These are phyloP conservation scores for Seriola aureovittata DNA, from an alignment of 2,113 vertebrate genomes.

Conservation along the genomic window DNA sequence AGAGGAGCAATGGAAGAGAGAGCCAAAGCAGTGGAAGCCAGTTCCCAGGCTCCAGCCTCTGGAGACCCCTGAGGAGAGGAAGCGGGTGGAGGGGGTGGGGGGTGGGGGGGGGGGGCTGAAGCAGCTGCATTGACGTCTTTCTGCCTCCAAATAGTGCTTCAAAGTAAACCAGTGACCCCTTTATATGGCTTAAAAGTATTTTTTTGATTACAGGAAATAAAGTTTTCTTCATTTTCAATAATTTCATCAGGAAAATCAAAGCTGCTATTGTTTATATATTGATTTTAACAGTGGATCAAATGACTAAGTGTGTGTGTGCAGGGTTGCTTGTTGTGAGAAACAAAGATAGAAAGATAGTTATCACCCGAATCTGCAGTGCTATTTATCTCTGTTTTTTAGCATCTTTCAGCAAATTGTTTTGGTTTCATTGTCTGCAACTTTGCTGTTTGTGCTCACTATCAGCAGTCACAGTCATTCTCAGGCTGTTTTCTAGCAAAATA, in stretches of 20 bases:
- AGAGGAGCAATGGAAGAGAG: constrained; percentile 40
- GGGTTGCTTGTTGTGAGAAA: not conserved
- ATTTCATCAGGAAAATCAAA: constrained; percentile 12
- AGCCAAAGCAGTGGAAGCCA: constrained; percentile 60
- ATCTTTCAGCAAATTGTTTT: no score
- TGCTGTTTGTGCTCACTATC: not conserved
- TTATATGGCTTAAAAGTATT: constrained; percentile 14
- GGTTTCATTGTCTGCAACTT: no score
- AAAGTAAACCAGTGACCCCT: constrained; percentile 16
- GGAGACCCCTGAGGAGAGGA: constrained; percentile 65
- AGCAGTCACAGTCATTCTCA: not conserved
- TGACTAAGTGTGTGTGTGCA: not conserved
- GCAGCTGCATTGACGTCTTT: constrained; percentile 59
- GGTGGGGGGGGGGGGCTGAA: not conserved
- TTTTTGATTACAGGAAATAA: not conserved
- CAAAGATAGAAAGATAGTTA: not conserved
- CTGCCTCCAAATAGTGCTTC: constrained; percentile 22
- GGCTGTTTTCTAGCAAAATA: not conserved
- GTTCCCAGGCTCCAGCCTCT: constrained; percentile 79
- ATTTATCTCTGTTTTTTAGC: no score
- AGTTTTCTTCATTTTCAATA: constrained; percentile 1
- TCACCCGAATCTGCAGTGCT: not conserved
- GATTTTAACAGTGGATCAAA: not conserved
- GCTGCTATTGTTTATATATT: not conserved
- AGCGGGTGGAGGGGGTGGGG: constrained; percentile 16